Evolutionary conservation across 2,888 invertebrate species (phyloP).

Genomic region (Xestia c-nigrum): DNA sequence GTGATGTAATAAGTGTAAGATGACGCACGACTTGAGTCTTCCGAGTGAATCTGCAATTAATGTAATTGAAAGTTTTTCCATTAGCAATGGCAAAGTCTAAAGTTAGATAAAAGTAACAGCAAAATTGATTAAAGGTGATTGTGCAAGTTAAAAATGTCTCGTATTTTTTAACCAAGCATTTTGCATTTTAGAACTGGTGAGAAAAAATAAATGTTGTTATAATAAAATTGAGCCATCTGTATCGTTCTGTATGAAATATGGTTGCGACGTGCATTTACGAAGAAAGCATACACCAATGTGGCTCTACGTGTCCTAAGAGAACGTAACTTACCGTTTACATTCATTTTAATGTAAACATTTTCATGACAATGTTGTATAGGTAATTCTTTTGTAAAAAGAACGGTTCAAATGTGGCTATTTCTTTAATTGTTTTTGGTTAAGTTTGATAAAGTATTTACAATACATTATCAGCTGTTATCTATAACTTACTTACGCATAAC

Average conservation of each 20-base stretch:
- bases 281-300: slow-evolving; percentile 18
- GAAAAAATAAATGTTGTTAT: slow-evolving; percentile 36
- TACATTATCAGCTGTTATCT: too few species aligned
- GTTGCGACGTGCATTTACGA: slow-evolving; percentile 44
- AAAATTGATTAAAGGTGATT: background rate
- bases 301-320: slow-evolving; percentile 37
- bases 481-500: too few species aligned
- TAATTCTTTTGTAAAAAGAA: background rate
- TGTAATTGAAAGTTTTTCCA: slow-evolving; percentile 21
- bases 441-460: background rate
- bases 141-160: background rate
- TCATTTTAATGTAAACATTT: slow-evolving; percentile 1
- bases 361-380: background rate
- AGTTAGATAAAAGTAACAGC: background rate
- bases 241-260: slow-evolving; percentile 44
- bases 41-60: slow-evolving; percentile 11
- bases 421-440: background rate
- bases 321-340: slow-evolving; percentile 2
- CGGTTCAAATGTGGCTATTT: background rate
- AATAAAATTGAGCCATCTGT: slow-evolving; percentile 56
- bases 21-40: background rate
- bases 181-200: slow-evolving; percentile 21
- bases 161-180: background rate
- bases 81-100: slow-evolving; percentile 24
- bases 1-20: background rate